Base-by-base conservation (phyloP, 2,888 invertebrate species). In the Ceriagrion tenellum region DNA sequence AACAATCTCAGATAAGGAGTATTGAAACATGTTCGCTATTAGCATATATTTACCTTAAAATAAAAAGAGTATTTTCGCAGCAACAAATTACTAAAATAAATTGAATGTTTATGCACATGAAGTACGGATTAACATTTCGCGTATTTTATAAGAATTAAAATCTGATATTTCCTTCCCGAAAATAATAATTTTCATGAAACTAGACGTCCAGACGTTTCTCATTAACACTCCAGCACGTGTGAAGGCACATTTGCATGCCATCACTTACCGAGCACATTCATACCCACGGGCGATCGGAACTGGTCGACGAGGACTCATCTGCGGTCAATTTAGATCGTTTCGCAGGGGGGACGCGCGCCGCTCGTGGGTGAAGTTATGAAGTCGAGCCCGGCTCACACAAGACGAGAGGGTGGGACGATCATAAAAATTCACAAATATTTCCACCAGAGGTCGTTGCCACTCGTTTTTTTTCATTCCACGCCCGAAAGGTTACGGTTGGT, bases 281-380 rank as follows among this genome's bases (percentile, higher is more conserved):
- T 35, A 12, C 30, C 81, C 30, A 35, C 1, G 18, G 81, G 81
- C 81, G 35, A 35, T 81, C 35, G 13, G 12, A 81, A 81, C 35
- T 81, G 81, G 81, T 81, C 35, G 35, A 13, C 3, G 30, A 35
- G 30, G 35, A 81, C 81, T 81, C 81, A 81, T 81, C 30, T 13
- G 81, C 18, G 35, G 35, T 81, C 81, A 81, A 81, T 81, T 81
- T 81, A 81, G 81, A 35, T 35, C 81, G 18, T 35, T 35, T 35
- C 81, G 35, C 30, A 30, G 81, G 47, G 10, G 81, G 10, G 35
- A n/a, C 81, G 16, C 81, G 35, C 81, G 16, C 81, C 8, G 30
- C 81, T 81, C 81, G 12, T 81, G 35, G 81, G 35, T 81, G 30
- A 81, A 81, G 35, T 81, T 81, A 81, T 81, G 81, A 81, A 81